A percentile compares a stretch with the other conserved stretches of the same genome.
phyloP scores from a whole-genome alignment of 2,888 invertebrate genomes.

The Dusona sp. region DNA sequence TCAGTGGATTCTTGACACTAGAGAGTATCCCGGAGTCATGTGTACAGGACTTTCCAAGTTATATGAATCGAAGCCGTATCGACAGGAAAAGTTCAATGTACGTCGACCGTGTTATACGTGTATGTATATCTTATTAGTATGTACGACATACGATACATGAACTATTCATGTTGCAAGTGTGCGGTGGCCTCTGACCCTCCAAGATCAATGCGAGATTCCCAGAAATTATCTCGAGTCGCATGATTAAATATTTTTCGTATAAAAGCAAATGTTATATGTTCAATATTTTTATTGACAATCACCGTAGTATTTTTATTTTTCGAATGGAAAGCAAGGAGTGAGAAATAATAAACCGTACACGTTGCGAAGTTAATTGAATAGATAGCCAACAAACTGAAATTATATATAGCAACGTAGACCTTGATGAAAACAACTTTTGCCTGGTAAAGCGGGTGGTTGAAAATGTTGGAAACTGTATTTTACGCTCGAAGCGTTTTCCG shows the following conservation, averaged over 20 bases:
- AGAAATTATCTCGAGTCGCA: slow-evolving; percentile 24
- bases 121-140: slow-evolving; percentile 19
- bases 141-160: slow-evolving; percentile 7
- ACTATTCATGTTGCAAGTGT: slow-evolving; percentile 21
- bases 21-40: slow-evolving; percentile 37
- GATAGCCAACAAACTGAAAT: neutral
- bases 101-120: slow-evolving; percentile 33
- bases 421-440: slow-evolving; percentile 10
- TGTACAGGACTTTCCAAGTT: slow-evolving; percentile 25
- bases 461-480: slow-evolving; percentile 14
- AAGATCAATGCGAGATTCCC: slow-evolving; percentile 46
- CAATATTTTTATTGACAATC: neutral
- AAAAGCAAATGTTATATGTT: neutral
- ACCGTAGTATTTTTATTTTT: neutral
- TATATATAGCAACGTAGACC: neutral
- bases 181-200: slow-evolving; percentile 42
- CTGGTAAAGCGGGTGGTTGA: neutral
- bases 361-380: neutral
- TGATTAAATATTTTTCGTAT: neutral
- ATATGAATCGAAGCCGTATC: slow-evolving; percentile 27
- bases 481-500: slow-evolving; percentile 23
- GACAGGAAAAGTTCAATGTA: slow-evolving; percentile 58
- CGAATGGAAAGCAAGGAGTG: neutral
- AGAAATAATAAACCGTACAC: neutral
- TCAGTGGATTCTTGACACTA: slow-evolving; percentile 41